A percentile compares a stretch with the other conserved stretches of the same genome.
Conservation (phyloP, 1,140 invertebrate species). For the Geopemphigus sp. region DNA sequence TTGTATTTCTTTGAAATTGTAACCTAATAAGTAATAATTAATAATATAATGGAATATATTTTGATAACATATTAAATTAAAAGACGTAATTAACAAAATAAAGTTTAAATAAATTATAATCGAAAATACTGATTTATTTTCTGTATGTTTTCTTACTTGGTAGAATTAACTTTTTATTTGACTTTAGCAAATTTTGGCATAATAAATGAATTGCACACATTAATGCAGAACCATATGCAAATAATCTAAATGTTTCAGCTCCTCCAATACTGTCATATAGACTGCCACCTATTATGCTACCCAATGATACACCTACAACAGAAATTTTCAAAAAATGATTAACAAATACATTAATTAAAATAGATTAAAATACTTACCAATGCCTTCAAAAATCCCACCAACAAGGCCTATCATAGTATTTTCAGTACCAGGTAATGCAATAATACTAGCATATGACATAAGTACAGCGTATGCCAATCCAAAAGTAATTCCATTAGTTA, state of each 20-base stretch:
- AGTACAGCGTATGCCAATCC: constrained; percentile 87
- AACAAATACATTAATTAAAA: not conserved
- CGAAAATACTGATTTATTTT: not conserved
- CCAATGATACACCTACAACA: constrained; percentile 65
- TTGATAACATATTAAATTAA: not conserved
- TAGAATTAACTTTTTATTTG: constrained; percentile 55
- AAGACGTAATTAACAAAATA: not conserved
- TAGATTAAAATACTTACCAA: constrained; percentile 60
- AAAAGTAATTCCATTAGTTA: constrained; percentile 82
- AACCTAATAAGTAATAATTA: constrained; percentile 5
- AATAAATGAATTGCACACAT: constrained; percentile 64
- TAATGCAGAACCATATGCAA: constrained; percentile 67
- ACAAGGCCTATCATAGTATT: constrained; percentile 82
- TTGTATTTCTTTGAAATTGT: constrained; percentile 17
- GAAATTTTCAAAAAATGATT: constrained; percentile 43
- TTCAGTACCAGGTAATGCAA: constrained; percentile 80
- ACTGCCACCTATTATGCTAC: constrained; percentile 71
- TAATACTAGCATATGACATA: constrained; percentile 81
- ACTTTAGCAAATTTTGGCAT: constrained; percentile 59
- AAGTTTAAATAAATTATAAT: not conserved
- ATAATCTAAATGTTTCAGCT: constrained; percentile 66
- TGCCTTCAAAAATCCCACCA: constrained; percentile 81
- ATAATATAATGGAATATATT: constrained; percentile 6
- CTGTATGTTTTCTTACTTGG: constrained; percentile 54
- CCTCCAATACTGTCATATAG: constrained; percentile 65